These are phyloP conservation scores for Cydia amplana DNA, from an alignment of 1,140 invertebrate species.

Conservation along the genomic window DNA sequence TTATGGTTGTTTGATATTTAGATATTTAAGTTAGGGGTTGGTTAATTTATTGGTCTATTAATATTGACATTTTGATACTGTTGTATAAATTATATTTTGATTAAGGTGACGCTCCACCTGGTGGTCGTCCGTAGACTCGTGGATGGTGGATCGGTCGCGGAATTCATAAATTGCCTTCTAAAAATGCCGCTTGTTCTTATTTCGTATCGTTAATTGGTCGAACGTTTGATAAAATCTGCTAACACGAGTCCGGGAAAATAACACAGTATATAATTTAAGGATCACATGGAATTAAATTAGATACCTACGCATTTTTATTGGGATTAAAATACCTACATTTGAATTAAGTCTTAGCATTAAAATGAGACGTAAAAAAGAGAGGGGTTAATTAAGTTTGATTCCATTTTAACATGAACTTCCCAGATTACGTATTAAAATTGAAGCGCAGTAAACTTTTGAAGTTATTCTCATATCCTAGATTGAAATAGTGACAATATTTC, in stretches of 20 bases:
- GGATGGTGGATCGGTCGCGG: not conserved
- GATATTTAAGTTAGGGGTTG: conserved; percentile 53
- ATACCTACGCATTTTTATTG: not conserved
- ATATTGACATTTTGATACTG: conserved; percentile 54
- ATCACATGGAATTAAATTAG: conserved; percentile 5
- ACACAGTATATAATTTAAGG: not conserved
- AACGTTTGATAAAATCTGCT: conserved; percentile 13
- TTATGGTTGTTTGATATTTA: conserved; percentile 66
- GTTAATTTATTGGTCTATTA: conserved; percentile 60
- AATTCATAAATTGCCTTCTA: conserved; percentile 1
- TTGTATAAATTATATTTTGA: conserved; percentile 45
- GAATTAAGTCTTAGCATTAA: conserved; percentile 20
- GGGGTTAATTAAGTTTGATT: not conserved
- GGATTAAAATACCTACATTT: conserved; percentile 22
- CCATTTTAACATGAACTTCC: not conserved
- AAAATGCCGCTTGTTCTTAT: conserved; percentile 18
- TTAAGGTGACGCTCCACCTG: conserved; percentile 35
- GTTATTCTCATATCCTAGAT: conserved; percentile 17
- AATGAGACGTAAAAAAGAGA: not conserved
- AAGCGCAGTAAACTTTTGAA: conserved; percentile 13
- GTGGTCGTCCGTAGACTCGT: conserved; percentile 12
- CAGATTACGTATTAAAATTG: not conserved
- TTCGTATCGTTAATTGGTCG: conserved; percentile 11
- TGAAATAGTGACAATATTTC: not conserved
- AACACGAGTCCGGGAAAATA: not conserved